phyloP scores from a whole-genome alignment of 2,888 invertebrate genomes.

The Xestoiulus laeticollis region DNA sequence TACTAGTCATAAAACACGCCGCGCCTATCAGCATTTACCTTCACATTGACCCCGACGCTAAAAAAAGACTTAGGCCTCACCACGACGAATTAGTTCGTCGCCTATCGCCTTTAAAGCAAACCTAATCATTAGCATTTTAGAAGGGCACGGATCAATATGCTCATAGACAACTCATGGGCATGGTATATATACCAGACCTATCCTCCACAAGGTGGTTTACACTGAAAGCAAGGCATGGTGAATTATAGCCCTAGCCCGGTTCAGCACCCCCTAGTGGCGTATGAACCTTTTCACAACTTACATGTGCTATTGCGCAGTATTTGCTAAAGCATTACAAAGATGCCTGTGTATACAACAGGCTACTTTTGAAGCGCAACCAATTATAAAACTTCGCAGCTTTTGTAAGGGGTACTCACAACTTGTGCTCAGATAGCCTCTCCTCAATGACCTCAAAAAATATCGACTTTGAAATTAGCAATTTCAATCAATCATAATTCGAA shows the following conservation, averaged over 20 bases:
- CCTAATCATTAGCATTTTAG: neutral
- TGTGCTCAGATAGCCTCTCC: too few species aligned
- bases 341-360: too few species aligned
- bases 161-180: neutral
- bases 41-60: neutral
- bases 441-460: too few species aligned
- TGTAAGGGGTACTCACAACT: too few species aligned
- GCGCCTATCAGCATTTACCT: neutral
- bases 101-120: neutral
- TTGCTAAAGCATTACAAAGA: too few species aligned
- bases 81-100: neutral
- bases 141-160: neutral
- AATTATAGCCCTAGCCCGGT: neutral
- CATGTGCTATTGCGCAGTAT: too few species aligned
- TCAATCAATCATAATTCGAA: too few species aligned
- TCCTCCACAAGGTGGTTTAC: neutral
- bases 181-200: neutral
- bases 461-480: too few species aligned
- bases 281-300: too few species aligned
- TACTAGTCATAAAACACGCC: neutral
- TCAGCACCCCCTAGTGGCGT: too few species aligned
- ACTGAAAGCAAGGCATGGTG: neutral
- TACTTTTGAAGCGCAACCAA: too few species aligned
- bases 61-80: neutral
- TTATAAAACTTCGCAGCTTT: too few species aligned